A percentile compares a stretch with the other conserved stretches of the same genome.
These are phyloP conservation scores for Pholis gunnellus DNA, from an alignment of 2,113 vertebrate species.

Conservation along the genomic window DNA sequence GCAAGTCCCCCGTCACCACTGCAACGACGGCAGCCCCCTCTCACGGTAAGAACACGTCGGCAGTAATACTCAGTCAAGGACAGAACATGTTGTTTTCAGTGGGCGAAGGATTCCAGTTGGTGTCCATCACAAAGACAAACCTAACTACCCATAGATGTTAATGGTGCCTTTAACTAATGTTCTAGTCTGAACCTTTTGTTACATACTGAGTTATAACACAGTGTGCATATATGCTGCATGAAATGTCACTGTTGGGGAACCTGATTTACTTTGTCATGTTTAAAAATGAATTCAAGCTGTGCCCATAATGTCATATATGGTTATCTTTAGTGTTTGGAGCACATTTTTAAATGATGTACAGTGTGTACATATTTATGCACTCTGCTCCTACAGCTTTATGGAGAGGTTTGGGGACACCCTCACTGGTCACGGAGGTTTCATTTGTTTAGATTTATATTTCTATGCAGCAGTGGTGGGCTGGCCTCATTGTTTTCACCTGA, in stretches of 20 bases:
- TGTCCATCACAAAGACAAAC: not conserved
- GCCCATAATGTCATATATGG: not conserved
- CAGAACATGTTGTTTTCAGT: not conserved
- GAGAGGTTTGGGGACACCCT: not conserved
- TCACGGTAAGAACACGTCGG: slow-evolving; percentile 84
- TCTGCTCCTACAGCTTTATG: not conserved
- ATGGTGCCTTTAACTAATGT: not conserved
- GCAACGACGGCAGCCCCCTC: slow-evolving; percentile 83
- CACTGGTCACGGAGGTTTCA: slow-evolving; percentile 2
- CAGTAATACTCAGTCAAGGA: not conserved
- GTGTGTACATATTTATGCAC: not conserved
- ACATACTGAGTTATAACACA: not conserved
- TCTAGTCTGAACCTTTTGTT: slow-evolving; percentile 18
- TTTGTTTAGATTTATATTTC: slow-evolving; percentile 13
- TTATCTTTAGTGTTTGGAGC: not conserved
- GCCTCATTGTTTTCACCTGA: not conserved
- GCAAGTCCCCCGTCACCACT: slow-evolving; percentile 86
- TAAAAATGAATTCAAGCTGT: not conserved
- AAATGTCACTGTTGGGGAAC: not conserved
- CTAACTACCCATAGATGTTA: not conserved
- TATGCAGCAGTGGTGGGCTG: slow-evolving; percentile 50
- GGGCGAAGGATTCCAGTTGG: not conserved
- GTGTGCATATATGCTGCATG: slow-evolving; percentile 20
- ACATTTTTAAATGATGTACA: slow-evolving; percentile 13
- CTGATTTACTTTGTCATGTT: slow-evolving; percentile 7